These are phyloP conservation scores for Malacoraja senta DNA, from an alignment of 2,797 vertebrate genomes.

Conservation along the genomic window DNA sequence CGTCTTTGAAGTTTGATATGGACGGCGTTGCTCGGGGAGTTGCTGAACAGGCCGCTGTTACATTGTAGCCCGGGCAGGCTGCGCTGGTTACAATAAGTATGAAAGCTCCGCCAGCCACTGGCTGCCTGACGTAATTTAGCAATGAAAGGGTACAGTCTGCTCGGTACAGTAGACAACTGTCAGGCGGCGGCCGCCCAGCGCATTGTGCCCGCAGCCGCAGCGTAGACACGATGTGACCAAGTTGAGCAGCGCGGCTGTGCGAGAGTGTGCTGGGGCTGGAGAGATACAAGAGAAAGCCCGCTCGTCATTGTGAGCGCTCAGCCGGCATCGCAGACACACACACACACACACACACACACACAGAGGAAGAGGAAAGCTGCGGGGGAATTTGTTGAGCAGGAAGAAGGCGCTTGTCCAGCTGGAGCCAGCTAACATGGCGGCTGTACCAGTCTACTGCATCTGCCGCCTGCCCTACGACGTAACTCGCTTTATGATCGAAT, in stretches of 20 bases:
- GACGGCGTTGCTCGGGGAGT: background rate
- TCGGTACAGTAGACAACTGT: conserved; percentile 24
- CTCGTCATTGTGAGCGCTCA: background rate
- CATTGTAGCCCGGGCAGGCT: background rate
- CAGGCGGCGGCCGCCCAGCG: conserved; percentile 87
- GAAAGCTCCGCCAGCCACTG: background rate
- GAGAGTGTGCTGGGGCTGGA: conserved; percentile 24
- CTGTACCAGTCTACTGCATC: conserved; percentile 96
- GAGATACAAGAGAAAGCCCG: background rate
- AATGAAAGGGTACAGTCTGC: conserved; percentile 33
- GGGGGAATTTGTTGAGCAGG: conserved; percentile 7
- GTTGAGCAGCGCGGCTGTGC: conserved; percentile 63
- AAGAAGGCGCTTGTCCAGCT: conserved; percentile 25
- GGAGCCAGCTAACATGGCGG: conserved; percentile 81
- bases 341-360: background rate
- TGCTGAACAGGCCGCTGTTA: conserved; percentile 6
- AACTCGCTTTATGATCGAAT: conserved; percentile 77
- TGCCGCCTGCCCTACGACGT: conserved; percentile 98
- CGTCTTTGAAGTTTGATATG: background rate
- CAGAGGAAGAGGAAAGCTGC: background rate
- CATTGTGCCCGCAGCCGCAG: conserved; percentile 87
- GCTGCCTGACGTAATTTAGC: conserved; percentile 21
- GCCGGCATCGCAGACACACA: background rate
- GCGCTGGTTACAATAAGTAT: background rate
- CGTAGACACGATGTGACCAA: conserved; percentile 81